phyloP scores from a whole-genome alignment of 2,888 invertebrate species.

The Eutolmus rufibarbis region DNA sequence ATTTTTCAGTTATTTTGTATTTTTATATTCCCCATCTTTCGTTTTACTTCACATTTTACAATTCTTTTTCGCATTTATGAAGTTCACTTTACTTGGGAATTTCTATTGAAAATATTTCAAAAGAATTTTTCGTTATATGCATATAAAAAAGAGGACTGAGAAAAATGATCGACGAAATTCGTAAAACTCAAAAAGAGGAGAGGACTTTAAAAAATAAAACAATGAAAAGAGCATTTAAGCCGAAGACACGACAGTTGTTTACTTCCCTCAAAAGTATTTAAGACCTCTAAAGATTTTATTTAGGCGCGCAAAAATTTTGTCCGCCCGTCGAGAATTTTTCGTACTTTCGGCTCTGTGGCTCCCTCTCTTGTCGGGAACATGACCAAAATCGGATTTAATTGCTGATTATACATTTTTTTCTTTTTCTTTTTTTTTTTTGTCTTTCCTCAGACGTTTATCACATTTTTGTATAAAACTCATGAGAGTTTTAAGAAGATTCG shows the following conservation, averaged over 20 bases:
- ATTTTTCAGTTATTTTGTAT: background rate
- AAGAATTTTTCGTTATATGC: background rate
- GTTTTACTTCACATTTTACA: background rate
- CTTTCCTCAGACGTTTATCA: background rate
- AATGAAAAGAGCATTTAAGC: background rate
- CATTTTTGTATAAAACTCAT: background rate
- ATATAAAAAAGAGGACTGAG: background rate
- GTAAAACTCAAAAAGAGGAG: background rate
- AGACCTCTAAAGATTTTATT: background rate
- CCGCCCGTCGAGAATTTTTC: background rate
- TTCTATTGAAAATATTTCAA: background rate
- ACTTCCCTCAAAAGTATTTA: background rate
- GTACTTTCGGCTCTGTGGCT: background rate
- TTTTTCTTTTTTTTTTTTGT: background rate
- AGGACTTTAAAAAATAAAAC: background rate
- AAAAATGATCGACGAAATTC: background rate
- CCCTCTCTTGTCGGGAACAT: background rate
- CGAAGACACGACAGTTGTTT: background rate
- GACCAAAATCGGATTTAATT: slow-evolving; percentile 28
- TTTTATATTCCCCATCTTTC: background rate
- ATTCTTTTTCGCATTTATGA: background rate
- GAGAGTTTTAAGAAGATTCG: background rate
- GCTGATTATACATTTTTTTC: slow-evolving; percentile 14
- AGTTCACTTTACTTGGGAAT: background rate
- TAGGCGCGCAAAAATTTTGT: background rate